Evolutionary conservation across 1,140 invertebrate genomes (phyloP).

Genomic region (Trachelipus rathkii): DNA sequence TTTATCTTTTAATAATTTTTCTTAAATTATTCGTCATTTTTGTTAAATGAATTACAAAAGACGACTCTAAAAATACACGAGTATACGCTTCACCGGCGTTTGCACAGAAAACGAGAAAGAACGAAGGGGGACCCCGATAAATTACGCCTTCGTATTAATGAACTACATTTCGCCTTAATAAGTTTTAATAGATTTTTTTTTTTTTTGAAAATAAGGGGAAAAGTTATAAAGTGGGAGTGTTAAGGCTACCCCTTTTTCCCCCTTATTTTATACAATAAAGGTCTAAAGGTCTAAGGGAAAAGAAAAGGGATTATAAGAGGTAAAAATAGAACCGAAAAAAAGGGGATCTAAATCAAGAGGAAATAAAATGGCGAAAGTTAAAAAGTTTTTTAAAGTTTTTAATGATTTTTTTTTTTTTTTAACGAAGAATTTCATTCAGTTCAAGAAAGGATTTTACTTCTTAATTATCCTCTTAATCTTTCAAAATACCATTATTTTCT

Average conservation of each 20-base stretch:
- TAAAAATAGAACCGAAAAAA: not conserved
- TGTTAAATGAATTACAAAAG: too few relatives aligned
- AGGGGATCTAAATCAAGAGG: not conserved
- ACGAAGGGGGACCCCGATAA: too few relatives aligned
- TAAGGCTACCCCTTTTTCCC: too few relatives aligned
- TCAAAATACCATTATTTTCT: not conserved
- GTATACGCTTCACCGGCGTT: too few relatives aligned
- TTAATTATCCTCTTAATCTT: too few relatives aligned
- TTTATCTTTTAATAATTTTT: too few relatives aligned
- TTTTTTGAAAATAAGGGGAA: not conserved
- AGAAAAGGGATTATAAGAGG: not conserved
- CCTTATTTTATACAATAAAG: not conserved
- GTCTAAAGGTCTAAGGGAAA: not conserved
- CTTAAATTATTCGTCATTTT: too few relatives aligned
- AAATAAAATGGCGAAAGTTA: conserved; percentile 5
- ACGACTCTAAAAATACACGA: too few relatives aligned
- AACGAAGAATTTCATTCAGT: not conserved
- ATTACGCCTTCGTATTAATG: not conserved
- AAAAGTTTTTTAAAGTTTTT: not conserved
- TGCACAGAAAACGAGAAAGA: too few relatives aligned
- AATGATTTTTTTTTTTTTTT: not conserved
- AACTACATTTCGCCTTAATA: conserved; percentile 1
- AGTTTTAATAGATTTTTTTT: not conserved
- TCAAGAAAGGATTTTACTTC: too few relatives aligned
- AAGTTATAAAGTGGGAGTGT: too few relatives aligned